phyloP scores from a whole-genome alignment of 2,797 vertebrate species.

The Urocyon cinereoargenteus region DNA sequence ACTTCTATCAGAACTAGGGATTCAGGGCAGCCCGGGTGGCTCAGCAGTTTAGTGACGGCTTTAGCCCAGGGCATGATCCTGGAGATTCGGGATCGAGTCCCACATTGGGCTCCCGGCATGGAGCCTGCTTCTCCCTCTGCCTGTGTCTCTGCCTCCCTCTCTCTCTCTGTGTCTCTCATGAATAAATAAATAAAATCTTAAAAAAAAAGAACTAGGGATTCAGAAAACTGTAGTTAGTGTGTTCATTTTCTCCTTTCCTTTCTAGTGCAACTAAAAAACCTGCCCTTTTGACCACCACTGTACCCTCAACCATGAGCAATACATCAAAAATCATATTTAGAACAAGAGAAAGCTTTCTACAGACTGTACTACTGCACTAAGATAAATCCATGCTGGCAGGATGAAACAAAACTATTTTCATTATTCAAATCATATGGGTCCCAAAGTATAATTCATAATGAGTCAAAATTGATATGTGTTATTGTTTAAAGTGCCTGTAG shows the following conservation, averaged over 20 bases:
- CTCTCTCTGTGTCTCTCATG: too few species aligned
- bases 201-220: neutral
- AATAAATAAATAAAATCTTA: too few species aligned
- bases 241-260: slow-evolving; percentile 37
- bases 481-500: neutral
- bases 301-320: neutral
- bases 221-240: neutral
- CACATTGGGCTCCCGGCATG: too few species aligned
- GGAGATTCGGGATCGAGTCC: too few species aligned
- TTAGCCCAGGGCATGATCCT: too few species aligned
- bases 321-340: neutral
- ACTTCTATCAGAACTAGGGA: neutral
- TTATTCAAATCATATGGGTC: neutral
- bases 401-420: neutral
- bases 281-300: neutral
- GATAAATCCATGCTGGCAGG: neutral
- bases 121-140: too few species aligned
- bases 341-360: neutral
- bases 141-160: too few species aligned
- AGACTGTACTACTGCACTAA: neutral
- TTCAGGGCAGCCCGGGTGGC: too few species aligned
- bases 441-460: neutral
- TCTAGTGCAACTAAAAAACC: neutral
- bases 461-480: neutral
- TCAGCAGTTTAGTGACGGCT: too few species aligned